Base-by-base conservation (phyloP, 2,888 invertebrate species). In the Cataglyphis altisquamis region DNA sequence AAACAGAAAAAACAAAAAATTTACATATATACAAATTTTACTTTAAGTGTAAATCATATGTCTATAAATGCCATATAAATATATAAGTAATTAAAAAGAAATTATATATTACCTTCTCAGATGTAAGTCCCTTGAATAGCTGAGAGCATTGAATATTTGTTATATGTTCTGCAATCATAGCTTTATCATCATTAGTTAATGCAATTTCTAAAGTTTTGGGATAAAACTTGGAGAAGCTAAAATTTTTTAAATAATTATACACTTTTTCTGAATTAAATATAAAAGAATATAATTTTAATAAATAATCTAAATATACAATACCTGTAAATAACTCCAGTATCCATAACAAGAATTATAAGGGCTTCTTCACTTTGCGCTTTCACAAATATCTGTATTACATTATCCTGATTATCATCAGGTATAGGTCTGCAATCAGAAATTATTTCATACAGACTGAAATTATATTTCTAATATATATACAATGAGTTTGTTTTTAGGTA, bases 321-420 rank as follows among this genome's bases (percentile, higher is more conserved):
- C 93, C 87, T 88, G 12, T 91, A 91, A 70, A 93, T 87, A 66
- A 72, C 66, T 62, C 93, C 93, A 64, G 84, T 88, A 32, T 82
- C 78, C 29, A 89, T 72, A 5, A 90, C 68, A 32, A 93, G 78
- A 60, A 90, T 84, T 57, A 92, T 63, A 78, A 68, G 64, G 82
- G 18, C 29, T 55, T 84, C 66, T 36, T 85, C 32, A 25, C 45
- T 60, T 29, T 84, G 55, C 29, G 87, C 86, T 75, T 88, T 85
- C 36, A 91, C 66, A 74, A 86, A 91, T 66, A 92, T 87, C 68
- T 91, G 84, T 62, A 91, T 77, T 57, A 93, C 36, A 21, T 63
- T 36, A 72, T 84, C 57, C 3, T 32, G 74, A 78, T 73, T 9
- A n/a, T 82, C 10, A 45, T 45, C 39, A 21, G 83, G 67, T 52